These are phyloP conservation scores for Deilephila elpenor DNA, from an alignment of 2,888 invertebrate genomes.

Conservation along the genomic window DNA sequence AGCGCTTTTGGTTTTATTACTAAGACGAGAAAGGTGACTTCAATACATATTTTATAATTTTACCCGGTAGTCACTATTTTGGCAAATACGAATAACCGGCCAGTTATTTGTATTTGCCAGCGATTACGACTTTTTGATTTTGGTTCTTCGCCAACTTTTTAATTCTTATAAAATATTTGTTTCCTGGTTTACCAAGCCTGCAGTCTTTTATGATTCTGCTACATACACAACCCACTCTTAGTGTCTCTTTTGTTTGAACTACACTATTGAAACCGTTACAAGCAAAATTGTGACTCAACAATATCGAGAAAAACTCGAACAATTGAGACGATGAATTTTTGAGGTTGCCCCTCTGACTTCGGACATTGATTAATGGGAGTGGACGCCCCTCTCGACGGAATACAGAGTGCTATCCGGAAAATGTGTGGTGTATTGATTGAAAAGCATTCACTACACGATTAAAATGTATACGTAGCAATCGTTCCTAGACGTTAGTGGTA, in stretches of 20 bases:
- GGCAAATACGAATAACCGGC: too few relatives aligned
- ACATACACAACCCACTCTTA: too few relatives aligned
- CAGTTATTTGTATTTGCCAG: too few relatives aligned
- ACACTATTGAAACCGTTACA: background rate
- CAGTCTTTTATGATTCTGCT: too few relatives aligned
- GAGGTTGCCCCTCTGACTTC: conserved; percentile 66
- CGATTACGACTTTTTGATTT: too few relatives aligned
- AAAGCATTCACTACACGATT: conserved; percentile 46
- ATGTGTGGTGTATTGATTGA: conserved; percentile 59
- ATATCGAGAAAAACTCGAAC: conserved; percentile 30
- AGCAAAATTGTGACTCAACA: conserved; percentile 9
- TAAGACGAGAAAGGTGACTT: too few relatives aligned
- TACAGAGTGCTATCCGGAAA: conserved; percentile 51
- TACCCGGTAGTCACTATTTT: too few relatives aligned
- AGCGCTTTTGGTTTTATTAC: too few relatives aligned
- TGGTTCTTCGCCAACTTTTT: too few relatives aligned
- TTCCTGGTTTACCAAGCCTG: too few relatives aligned
- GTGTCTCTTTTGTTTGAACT: background rate
- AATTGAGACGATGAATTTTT: conserved; percentile 61
- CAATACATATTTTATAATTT: too few relatives aligned
- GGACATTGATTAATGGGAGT: conserved; percentile 68
- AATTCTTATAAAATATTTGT: too few relatives aligned
- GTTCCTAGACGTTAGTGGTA: background rate
- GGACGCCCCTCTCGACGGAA: conserved; percentile 45
- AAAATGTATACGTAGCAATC: conserved; percentile 33